A percentile compares a stretch with the other conserved stretches of the same genome.
Evolutionary conservation across 2,113 vertebrate genomes (phyloP).

Genomic region (Thryonomys swinderianus): DNA sequence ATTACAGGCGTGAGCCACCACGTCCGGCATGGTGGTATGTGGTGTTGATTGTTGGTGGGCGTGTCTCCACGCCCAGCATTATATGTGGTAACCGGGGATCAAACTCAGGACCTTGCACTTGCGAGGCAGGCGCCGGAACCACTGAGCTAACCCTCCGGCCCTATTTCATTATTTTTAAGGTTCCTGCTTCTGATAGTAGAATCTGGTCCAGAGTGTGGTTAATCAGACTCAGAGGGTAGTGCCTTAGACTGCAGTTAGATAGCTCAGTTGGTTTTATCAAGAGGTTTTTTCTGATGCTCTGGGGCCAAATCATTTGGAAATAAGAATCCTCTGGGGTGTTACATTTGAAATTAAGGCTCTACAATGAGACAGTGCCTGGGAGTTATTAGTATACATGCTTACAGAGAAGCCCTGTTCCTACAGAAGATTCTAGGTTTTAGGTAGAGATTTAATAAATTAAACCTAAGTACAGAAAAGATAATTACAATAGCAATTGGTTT

Average conservation of each 20-base stretch:
- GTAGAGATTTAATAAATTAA: slow-evolving; percentile 41
- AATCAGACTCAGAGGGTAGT: background rate
- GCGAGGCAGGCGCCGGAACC: too few relatives aligned
- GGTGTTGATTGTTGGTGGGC: too few relatives aligned
- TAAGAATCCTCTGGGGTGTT: background rate
- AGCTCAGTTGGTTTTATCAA: background rate
- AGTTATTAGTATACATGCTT: background rate
- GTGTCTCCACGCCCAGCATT: too few relatives aligned
- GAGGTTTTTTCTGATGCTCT: background rate
- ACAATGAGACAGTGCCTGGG: background rate
- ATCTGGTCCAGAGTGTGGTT: background rate
- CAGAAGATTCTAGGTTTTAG: slow-evolving; percentile 1
- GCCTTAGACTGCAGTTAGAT: background rate
- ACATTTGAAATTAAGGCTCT: background rate
- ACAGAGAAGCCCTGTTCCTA: background rate
- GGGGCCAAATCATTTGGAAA: background rate
- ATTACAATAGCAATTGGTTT: background rate
- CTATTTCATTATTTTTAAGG: too few relatives aligned
- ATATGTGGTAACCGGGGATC: too few relatives aligned
- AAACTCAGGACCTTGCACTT: too few relatives aligned
- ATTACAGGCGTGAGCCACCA: too few relatives aligned
- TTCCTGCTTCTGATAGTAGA: background rate
- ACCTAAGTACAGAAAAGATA: slow-evolving; percentile 41
- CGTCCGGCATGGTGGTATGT: too few relatives aligned
- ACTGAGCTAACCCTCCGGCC: too few relatives aligned